phyloP scores from a whole-genome alignment of 2,113 vertebrate species.

The Solea solea region DNA sequence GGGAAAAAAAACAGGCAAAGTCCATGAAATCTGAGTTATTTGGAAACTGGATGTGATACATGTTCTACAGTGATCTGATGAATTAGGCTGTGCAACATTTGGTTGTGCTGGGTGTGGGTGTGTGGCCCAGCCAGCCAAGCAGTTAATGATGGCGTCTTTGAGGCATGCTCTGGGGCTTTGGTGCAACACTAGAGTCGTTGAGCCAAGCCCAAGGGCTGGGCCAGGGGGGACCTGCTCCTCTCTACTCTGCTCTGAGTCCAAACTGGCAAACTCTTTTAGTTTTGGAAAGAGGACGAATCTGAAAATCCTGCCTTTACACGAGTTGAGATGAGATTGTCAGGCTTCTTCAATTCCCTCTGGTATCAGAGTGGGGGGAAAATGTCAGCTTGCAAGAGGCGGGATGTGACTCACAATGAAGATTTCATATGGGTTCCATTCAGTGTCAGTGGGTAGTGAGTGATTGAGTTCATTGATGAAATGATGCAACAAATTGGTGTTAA shows the following conservation, averaged over 20 bases:
- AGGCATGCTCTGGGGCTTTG: constrained; percentile 62
- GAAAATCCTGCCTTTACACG: constrained; percentile 48
- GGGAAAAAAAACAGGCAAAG: background rate
- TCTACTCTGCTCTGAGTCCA: constrained; percentile 14
- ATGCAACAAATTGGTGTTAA: constrained; percentile 32
- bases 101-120: constrained; percentile 52
- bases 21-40: constrained; percentile 13
- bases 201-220: constrained; percentile 60
- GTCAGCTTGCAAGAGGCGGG: constrained; percentile 38
- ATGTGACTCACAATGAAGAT: constrained; percentile 25
- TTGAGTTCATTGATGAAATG: constrained; percentile 38
- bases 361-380: constrained; percentile 38
- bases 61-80: constrained; percentile 44
- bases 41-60: constrained; percentile 22
- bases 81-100: constrained; percentile 34
- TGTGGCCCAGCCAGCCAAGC: constrained; percentile 55
- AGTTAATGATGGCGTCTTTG: constrained; percentile 71
- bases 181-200: constrained; percentile 43
- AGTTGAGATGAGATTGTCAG: constrained; percentile 61
- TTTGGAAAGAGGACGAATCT: constrained; percentile 20
- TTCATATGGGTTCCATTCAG: constrained; percentile 57
- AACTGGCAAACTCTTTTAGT: constrained; percentile 55
- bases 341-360: constrained; percentile 25
- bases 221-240: constrained; percentile 57
- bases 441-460: constrained; percentile 18